Conservation (phyloP, 2,113 vertebrate species). For the Rhabdornis inornatus region DNA sequence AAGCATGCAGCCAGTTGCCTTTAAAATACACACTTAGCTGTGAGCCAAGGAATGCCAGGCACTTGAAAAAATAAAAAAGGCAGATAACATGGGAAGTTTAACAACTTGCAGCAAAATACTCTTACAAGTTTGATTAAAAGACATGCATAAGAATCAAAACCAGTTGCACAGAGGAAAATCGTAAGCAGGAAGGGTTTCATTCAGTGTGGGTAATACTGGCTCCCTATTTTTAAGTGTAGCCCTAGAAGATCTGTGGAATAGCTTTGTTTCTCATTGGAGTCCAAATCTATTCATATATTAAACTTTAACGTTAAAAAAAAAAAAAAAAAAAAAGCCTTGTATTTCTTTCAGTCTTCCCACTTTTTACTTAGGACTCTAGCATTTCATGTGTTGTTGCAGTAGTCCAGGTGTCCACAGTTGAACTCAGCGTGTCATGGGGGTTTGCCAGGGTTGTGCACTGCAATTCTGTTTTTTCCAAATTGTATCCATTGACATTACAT, state of each 20-base stretch:
- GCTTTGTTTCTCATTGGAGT: background rate
- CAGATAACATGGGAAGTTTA: background rate
- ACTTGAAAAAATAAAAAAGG: background rate
- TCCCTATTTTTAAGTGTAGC: background rate
- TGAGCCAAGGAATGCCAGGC: conserved; percentile 22
- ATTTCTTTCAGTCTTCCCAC: background rate
- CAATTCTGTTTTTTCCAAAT: background rate
- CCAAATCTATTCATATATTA: background rate
- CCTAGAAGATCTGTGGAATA: background rate
- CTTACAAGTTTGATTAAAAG: background rate
- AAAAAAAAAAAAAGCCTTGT: accelerated
- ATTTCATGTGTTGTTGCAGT: background rate
- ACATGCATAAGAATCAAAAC: background rate
- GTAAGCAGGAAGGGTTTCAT: background rate
- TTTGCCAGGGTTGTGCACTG: background rate
- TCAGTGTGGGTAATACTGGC: background rate
- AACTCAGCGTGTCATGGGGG: background rate
- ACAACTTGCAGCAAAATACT: background rate
- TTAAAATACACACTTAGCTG: background rate
- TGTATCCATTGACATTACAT: background rate
- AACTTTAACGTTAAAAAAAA: background rate
- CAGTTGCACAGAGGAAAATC: background rate
- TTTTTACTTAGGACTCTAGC: background rate
- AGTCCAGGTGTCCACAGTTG: background rate
- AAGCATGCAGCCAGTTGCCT: background rate